Conservation (phyloP, 2,797 vertebrate species). For the Phalloptychus januarius region DNA sequence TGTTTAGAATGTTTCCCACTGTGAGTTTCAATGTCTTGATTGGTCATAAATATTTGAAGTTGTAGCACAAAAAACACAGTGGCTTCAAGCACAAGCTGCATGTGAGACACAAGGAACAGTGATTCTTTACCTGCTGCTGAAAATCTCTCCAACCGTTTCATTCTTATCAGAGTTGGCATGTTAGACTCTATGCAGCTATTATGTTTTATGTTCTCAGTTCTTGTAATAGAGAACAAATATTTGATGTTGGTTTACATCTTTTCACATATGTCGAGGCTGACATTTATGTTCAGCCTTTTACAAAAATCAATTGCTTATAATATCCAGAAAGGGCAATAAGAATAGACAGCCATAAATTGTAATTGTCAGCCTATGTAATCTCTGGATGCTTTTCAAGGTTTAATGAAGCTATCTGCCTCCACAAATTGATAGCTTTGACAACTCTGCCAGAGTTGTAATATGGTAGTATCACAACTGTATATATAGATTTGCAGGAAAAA, state of each 20-base stretch:
- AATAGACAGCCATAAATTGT: constrained; percentile 57
- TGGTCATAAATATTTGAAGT: constrained; percentile 20
- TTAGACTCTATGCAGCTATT: background rate
- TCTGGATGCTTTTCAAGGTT: constrained; percentile 51
- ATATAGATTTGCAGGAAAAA: background rate
- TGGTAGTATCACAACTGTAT: background rate
- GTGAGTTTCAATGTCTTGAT: constrained; percentile 16
- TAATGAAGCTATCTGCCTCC: constrained; percentile 66
- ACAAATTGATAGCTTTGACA: constrained; percentile 5
- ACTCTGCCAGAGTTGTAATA: background rate
- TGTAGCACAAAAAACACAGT: constrained; percentile 1
- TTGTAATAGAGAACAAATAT: background rate
- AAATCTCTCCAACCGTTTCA: constrained; percentile 2
- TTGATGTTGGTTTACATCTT: background rate
- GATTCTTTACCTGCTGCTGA: constrained; percentile 2
- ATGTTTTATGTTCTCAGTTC: background rate
- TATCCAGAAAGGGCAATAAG: constrained; percentile 48
- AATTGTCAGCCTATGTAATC: constrained; percentile 31
- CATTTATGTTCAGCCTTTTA: constrained; percentile 25
- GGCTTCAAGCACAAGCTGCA: constrained; percentile 21
- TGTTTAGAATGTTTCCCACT: constrained; percentile 16
- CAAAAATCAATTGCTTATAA: constrained; percentile 50
- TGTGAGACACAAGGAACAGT: constrained; percentile 3
- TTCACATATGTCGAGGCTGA: constrained; percentile 10
- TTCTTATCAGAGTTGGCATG: background rate